Evolutionary conservation across 2,888 invertebrate genomes (phyloP).

Genomic region (Noctua janthe): DNA sequence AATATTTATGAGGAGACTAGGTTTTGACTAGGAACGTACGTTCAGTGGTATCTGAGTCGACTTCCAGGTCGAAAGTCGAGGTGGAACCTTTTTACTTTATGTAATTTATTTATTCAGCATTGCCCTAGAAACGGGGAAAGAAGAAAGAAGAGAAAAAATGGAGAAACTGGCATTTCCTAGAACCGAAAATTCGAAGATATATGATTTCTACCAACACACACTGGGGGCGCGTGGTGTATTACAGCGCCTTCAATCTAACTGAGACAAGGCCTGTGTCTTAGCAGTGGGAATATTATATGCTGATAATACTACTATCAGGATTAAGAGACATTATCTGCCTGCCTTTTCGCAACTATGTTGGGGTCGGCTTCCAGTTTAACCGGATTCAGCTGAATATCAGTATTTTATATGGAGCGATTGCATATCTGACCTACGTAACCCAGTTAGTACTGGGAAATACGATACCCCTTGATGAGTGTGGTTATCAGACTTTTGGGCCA

Average conservation of each 20-base stretch:
- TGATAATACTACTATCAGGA: not conserved
- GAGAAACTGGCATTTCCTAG: not conserved
- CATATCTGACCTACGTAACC: too few relatives aligned
- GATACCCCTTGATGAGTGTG: too few relatives aligned
- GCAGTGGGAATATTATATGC: not conserved
- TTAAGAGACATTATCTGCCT: not conserved
- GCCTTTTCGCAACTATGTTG: too few relatives aligned
- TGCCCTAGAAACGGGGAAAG: not conserved
- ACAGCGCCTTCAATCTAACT: not conserved
- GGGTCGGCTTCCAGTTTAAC: too few relatives aligned
- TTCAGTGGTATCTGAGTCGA: not conserved
- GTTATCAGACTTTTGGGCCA: too few relatives aligned
- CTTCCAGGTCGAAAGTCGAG: too few relatives aligned
- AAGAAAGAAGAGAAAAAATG: too few relatives aligned
- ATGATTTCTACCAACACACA: not conserved
- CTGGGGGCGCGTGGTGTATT: not conserved
- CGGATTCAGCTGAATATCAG: too few relatives aligned
- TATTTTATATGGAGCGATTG: too few relatives aligned
- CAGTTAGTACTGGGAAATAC: too few relatives aligned
- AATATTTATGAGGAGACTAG: slow-evolving; percentile 47
- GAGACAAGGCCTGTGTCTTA: not conserved
- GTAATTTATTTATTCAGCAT: not conserved
- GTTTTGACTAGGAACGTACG: not conserved
- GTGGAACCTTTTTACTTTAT: too few relatives aligned
- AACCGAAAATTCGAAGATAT: not conserved